A percentile compares a stretch with the other conserved stretches of the same genome.
These are phyloP conservation scores for Synergus itoensis DNA, from an alignment of 2,888 invertebrate species.

Conservation along the genomic window DNA sequence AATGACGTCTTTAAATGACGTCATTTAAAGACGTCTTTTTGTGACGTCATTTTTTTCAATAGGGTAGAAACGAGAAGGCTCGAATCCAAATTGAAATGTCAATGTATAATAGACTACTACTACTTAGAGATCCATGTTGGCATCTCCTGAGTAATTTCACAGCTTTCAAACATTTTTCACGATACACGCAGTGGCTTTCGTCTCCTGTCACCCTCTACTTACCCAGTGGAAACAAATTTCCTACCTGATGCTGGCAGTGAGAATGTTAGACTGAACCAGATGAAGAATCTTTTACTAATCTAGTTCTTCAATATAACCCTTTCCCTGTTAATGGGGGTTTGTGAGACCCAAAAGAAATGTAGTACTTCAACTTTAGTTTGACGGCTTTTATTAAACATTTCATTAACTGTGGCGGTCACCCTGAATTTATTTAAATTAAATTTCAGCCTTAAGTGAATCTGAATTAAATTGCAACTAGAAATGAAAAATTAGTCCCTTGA, in stretches of 20 bases:
- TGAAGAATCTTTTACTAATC: not conserved
- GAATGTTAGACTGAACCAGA: constrained; percentile 14
- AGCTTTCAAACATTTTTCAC: constrained; percentile 17
- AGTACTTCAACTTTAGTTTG: no score
- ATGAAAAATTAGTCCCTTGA: constrained; percentile 4
- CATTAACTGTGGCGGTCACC: no score
- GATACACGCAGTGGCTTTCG: not conserved
- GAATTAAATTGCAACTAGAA: not conserved
- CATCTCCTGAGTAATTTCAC: not conserved
- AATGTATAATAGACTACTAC: not conserved
- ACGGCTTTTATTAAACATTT: no score
- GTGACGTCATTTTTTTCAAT: no score
- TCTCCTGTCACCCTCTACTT: constrained; percentile 19
- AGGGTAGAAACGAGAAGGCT: not conserved
- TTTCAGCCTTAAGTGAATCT: not conserved
- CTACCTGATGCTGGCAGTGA: not conserved
- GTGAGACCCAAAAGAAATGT: no score
- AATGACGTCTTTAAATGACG: no score
- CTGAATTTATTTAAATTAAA: not conserved
- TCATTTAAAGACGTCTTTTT: no score
- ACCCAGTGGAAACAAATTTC: constrained; percentile 7
- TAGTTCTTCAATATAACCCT: not conserved
- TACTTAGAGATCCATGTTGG: not conserved
- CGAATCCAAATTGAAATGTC: not conserved
- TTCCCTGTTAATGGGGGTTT: no score